A percentile compares a stretch with the other conserved stretches of the same genome.
Evolutionary conservation across 2,797 vertebrate species (phyloP).

Genomic region (Megaceryle alcyon): DNA sequence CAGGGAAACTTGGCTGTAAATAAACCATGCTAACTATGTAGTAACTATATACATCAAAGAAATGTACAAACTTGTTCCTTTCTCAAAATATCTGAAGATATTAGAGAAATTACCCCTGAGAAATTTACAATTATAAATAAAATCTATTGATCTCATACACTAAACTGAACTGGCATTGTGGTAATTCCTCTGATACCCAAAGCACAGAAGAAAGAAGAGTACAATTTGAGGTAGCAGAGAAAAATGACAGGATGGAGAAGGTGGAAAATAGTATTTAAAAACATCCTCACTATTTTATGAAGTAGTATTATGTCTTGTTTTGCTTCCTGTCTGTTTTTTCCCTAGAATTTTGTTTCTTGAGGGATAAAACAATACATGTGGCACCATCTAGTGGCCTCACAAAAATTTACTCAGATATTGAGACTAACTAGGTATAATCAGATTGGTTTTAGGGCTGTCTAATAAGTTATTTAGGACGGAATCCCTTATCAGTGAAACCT

Average conservation of each 20-base stretch:
- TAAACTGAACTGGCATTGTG: background rate
- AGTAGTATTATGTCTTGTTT: background rate
- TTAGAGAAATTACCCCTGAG: background rate
- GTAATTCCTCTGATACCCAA: background rate
- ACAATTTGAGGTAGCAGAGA: background rate
- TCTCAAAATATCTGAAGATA: background rate
- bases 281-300: background rate
- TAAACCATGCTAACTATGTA: background rate
- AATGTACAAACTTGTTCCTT: background rate
- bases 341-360: background rate
- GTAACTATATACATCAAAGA: background rate
- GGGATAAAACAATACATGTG: background rate
- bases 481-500: background rate
- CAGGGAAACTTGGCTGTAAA: background rate
- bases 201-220: background rate
- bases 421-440: background rate
- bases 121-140: background rate
- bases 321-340: no score
- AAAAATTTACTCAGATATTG: background rate
- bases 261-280: background rate
- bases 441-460: background rate
- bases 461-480: background rate
- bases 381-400: conserved; percentile 57
- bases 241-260: background rate
- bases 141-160: accelerated